Evolutionary conservation across 2,888 invertebrate genomes (phyloP).

Genomic region (Rhingia campestris): DNA sequence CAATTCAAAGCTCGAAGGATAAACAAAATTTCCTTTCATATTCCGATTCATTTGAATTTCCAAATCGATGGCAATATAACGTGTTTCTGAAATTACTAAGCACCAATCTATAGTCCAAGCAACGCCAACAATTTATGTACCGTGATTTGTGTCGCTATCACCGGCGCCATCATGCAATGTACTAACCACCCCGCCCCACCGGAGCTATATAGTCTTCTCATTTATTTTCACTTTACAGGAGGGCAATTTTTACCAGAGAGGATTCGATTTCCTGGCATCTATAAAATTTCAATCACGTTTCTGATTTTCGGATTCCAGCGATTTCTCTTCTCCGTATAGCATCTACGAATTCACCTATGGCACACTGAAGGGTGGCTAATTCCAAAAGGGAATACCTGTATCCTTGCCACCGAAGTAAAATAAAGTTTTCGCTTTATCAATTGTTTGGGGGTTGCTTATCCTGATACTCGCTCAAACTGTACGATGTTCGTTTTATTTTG

Average conservation of each 20-base stretch:
- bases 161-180: constrained; percentile 15
- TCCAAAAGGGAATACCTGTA: constrained; percentile 16
- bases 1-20: too few relatives aligned
- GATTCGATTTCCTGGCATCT: constrained; percentile 59
- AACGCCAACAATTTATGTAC: neutral
- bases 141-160: constrained; percentile 33
- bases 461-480: constrained; percentile 34
- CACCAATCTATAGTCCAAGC: neutral
- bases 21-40: too few relatives aligned
- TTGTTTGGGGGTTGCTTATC: constrained; percentile 40
- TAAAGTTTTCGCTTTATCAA: constrained; percentile 40
- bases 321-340: constrained; percentile 31
- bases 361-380: constrained; percentile 29
- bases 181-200: neutral
- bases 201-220: constrained; percentile 9
- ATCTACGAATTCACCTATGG: constrained; percentile 17
- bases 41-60: too few relatives aligned
- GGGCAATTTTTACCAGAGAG: constrained; percentile 44
- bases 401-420: neutral
- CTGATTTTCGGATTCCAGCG: constrained; percentile 49
- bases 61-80: too few relatives aligned
- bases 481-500: constrained; percentile 26
- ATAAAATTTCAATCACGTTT: constrained; percentile 72
- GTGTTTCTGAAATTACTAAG: too few relatives aligned
- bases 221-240: constrained; percentile 52